Evolutionary conservation across 2,113 vertebrate genomes (phyloP).

Genomic region (Mesitornis unicolor): DNA sequence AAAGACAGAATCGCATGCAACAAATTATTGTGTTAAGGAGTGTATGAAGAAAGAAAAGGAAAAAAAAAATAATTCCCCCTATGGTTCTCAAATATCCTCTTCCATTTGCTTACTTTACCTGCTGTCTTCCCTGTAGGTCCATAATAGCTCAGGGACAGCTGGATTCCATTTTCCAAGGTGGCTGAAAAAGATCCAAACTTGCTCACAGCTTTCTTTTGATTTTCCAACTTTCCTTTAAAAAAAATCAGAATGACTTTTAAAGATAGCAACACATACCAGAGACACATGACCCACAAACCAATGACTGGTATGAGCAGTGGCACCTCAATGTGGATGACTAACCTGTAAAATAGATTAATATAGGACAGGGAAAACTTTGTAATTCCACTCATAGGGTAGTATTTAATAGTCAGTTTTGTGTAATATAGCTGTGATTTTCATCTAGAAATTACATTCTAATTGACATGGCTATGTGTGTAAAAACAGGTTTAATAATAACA

Average conservation of each 20-base stretch:
- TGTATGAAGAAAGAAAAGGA: background rate
- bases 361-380: background rate
- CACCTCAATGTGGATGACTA: background rate
- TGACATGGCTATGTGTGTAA: background rate
- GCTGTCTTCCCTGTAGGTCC: constrained; percentile 75
- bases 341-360: background rate
- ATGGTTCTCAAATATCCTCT: background rate
- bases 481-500: background rate
- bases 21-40: background rate
- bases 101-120: constrained; percentile 73
- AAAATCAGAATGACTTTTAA: background rate
- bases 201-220: constrained; percentile 57
- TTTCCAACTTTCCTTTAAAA: background rate
- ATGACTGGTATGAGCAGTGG: background rate
- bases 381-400: background rate
- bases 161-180: constrained; percentile 84
- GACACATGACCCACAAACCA: background rate
- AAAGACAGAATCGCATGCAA: background rate
- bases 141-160: constrained; percentile 85
- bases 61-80: background rate
- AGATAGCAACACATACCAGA: background rate
- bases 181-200: constrained; percentile 87
- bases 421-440: background rate
- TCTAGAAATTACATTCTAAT: background rate
- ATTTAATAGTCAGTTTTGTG: background rate